Base-by-base conservation (phyloP, 2,113 vertebrate genomes). In the Ctenodactylus gundi region DNA sequence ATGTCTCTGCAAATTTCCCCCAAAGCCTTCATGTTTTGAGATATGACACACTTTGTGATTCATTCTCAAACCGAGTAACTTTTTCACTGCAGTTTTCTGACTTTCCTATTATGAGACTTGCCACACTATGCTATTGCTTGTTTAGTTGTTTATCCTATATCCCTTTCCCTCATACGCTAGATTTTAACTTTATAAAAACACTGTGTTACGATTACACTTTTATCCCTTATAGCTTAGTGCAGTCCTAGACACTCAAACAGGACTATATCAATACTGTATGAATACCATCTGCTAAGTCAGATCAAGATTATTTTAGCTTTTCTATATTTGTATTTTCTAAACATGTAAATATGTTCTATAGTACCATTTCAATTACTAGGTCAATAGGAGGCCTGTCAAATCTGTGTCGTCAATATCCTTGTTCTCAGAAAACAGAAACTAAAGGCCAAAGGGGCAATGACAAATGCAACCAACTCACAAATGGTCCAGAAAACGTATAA, bases 381-480 rank as follows among this genome's bases (percentile, higher is more conserved):
- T 68, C 49, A 76, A 90, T 18, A 21, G 51, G 20, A 91, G 9
- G 67, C 9, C 34, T 85, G 53, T 64, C n/a, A 94, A 88, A 91
- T 87, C 70, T 88, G n/a, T 84, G n/a, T 21, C 70, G 25, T 51
- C 36, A 85, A 62, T 58, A 92, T 25, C 23, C 51, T 67, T 83
- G 73, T 85, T 93, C n/a, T 93, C 55, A 89, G 58, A 41, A 93
- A 94, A 87, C 10, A 81, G 58, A 91, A 41, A 89, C 68, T 82
- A 86, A 93, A 10, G 41, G 27, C 17, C 72, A 72, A 83, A 55
- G 41, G 7, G 1, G 5, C 15, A n/a, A 90, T 53, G 15, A 88
- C 75, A 94, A 93, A 87, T 53, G 11, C 21, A 93, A 81, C 36
- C 21, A 67, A 88, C 34, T 77, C 34, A 65, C 46, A 86, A 89